Evolutionary conservation across 2,113 vertebrate genomes (phyloP), one percentile per base, ranked within the genome.

Genomic region (Phrynocephalus versicolor): DNA sequence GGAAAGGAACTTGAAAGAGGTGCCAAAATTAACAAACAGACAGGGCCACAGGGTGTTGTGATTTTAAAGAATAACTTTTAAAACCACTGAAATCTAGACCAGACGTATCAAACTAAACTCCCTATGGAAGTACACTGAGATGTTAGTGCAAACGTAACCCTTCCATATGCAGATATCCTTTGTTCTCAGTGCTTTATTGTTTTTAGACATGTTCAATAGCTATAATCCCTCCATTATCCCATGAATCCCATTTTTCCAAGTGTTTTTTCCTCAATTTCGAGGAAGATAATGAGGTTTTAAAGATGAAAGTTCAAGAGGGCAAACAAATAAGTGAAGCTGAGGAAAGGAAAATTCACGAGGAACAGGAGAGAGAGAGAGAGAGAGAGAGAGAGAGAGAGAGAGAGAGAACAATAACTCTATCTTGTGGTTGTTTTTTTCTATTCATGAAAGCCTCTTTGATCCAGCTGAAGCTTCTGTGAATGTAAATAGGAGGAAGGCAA

Each of bases 41-140:
- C 45, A 51, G 45, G 45, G 45, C 5, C 45, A 51, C 45, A 6
- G 45, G 45, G 10, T 51, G 45, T n/a, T n/a, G n/a, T n/a, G n/a
- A n/a, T n/a, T n/a, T n/a, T n/a, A n/a, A n/a, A n/a, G n/a, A n/a
- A n/a, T 51, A 51, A 51, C 45, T 51, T 51, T 51, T 51, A 6
- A 51, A 51, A 51, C 5, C 45, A 6, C 45, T 51, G 45, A 51
- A 51, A 51, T 51, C 45, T 10, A 62, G 60, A 21, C 60, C 60
- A 7, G 35, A 89, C 83, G 87, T 41, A 76, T 78, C 51, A 85
- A 78, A n/a, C 37, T 0, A 0, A 1, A 81, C 25, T 82, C 16
- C 45, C 16, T 33, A 55, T 27, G 15, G 10, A 75, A 57, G 45
- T 14, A 51, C 25, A 51, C 14, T 45, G 72, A 39, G 45, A n/a